phyloP scores from a whole-genome alignment of 1,140 invertebrate species.

The Solenopsis invicta region DNA sequence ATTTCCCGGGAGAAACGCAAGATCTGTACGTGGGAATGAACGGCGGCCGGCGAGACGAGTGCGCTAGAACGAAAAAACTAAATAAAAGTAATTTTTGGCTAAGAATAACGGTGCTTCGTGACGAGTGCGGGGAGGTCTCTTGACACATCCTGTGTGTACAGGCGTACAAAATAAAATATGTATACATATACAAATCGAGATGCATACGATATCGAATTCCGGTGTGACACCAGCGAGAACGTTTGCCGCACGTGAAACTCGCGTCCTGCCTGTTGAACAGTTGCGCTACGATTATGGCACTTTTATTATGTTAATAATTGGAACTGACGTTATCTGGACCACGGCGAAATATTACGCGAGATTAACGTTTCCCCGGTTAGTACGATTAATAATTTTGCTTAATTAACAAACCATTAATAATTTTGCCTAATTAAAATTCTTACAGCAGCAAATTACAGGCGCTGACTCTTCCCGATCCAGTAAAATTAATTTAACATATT shows the following conservation, averaged over 20 bases:
- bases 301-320: constrained; percentile 11
- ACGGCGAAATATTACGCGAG: constrained; percentile 5
- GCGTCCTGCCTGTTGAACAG: constrained; percentile 28
- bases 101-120: constrained; percentile 83
- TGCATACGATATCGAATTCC: constrained; percentile 44
- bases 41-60: constrained; percentile 48
- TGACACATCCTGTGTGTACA: constrained; percentile 29
- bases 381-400: constrained; percentile 15
- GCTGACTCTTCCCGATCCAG: background rate
- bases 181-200: constrained; percentile 57
- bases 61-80: constrained; percentile 81
- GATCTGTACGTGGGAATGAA: too few species aligned
- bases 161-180: constrained; percentile 58
- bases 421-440: background rate
- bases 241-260: constrained; percentile 48
- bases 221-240: constrained; percentile 22
- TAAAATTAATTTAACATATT: constrained; percentile 26
- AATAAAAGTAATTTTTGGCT: constrained; percentile 87
- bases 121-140: constrained; percentile 64
- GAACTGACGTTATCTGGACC: constrained; percentile 23
- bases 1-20: background rate
- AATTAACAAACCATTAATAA: background rate
- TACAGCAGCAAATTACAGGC: background rate
- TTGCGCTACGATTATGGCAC: constrained; percentile 54
- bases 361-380: background rate